Base-by-base conservation (phyloP, 2,113 vertebrate genomes). In the Grammomys surdaster region DNA sequence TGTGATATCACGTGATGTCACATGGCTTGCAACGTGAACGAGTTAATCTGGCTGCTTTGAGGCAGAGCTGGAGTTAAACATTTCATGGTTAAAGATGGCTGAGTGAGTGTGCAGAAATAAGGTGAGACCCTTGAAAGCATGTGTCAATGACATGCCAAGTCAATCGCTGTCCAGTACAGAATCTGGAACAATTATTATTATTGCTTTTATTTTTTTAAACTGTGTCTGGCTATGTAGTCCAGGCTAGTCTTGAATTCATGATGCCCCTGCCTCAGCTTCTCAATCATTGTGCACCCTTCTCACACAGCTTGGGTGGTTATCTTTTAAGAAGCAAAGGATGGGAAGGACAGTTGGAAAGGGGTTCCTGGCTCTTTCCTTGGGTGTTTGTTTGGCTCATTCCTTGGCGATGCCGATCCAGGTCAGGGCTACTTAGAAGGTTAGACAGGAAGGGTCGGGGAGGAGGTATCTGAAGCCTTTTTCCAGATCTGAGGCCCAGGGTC, bases 1-100 rank as follows among this genome's bases (percentile, higher is more conserved):
- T 0, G 0, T 3, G 0, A 1, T 0, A 17, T 46, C 33, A 12
- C 0, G 0, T 3, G 0, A 1, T 0, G 22, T 46, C 36, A 14
- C 5, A 0, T 4, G 43, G 43, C 75, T 94, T 22, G 9, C 0
- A 10, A 43, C 0, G 8, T 7, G 67, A 65, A 26, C 0, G 1
- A 48, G 82, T 17, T 73, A n/a, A 40, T 14, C 0, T 0, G 36
- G 72, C 77, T 93, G 58, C 70, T 78, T 31, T 2, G 0, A 78
- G 77, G 31, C 24, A 33, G 46, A 31, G 31, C 8, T 75, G 70
- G 36, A 20, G 1, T 75, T 48, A 14, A 20, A 9, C 31, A 54
- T 69, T 24, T 90, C 85, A 78, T 26, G 24, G 36, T 36, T 46
- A 12, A 76, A 63, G 65, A 4, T 17, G 43, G 48, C 67, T 51